Base-by-base conservation (phyloP, 1,140 invertebrate species). In the Octopus bimaculoides region DNA sequence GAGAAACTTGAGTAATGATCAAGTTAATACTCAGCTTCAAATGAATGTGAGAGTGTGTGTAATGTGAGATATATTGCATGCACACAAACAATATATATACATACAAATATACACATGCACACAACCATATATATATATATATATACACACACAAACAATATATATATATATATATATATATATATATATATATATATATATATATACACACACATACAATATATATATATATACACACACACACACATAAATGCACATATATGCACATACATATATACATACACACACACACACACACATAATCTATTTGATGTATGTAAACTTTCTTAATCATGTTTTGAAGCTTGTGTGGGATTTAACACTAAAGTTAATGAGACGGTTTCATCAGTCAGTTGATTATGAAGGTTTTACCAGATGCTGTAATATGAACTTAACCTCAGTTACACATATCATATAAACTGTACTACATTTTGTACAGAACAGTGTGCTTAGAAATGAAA, bases 181-280 rank as follows among this genome's bases (percentile, higher is more conserved):
- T 61, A 61, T 61, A 61, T 61, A 61, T 61, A 61, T 17, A 61
- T 61, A 61, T 61, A 61, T 61, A 61, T 61, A 61, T 61, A 61
- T 17, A 61, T 61, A 61, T 17, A 61, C 17, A 61, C 56, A 61
- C 17, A 61, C 17, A 61, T 61, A 61, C 17, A 61, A 9, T 9
- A 7, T 61, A 61, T 61, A 61, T 61, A 61, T 61, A 61, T 61
- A 61, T 17, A 61, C 3, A 61, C 3, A 61, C 17, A 61, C 17
- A 61, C 17, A 61, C 56, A 61, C 3, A 61, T 3, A 61, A 10
- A 61, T 61, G 3, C 3, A 61, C 56, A 61, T 61, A 61, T 17
- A 61, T 61, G 3, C 3, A 61, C 3, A 61, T 61, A 61, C 56
- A 61, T 61, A 61, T 17, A 61, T 61, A 61, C 17, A 61, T 61